phyloP scores from a whole-genome alignment of 2,797 vertebrate species.

The Scolopax bukidnonensis region DNA sequence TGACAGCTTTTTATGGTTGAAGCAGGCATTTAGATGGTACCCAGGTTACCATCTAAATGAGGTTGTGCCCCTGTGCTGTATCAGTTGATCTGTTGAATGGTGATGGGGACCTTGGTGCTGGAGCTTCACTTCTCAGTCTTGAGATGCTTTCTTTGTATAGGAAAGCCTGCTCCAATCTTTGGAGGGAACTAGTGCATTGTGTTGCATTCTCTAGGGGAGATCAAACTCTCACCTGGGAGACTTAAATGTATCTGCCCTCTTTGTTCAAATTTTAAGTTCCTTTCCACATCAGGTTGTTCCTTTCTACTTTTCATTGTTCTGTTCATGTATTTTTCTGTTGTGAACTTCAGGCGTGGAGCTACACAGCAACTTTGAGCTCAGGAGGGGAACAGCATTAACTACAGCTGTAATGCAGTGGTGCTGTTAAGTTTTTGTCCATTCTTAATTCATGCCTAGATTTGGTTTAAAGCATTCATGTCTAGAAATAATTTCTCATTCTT shows the following conservation, averaged over 20 bases:
- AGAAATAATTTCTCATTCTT: background rate
- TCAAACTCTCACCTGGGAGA: background rate
- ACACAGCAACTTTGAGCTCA: background rate
- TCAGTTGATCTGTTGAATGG: background rate
- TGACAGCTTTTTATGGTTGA: background rate
- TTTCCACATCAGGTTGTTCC: background rate
- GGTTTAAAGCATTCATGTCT: background rate
- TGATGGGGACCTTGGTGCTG: background rate
- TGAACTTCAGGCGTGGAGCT: background rate
- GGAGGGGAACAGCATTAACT: background rate
- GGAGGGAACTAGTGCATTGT: background rate
- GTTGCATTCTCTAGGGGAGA: background rate
- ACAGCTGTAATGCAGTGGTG: background rate
- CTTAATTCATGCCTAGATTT: background rate
- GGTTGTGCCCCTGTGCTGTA: background rate
- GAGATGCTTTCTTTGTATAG: background rate
- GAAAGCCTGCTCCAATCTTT: background rate
- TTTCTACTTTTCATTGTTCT: background rate
- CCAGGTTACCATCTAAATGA: background rate
- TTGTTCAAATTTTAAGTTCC: background rate
- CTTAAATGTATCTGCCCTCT: background rate
- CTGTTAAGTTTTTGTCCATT: background rate
- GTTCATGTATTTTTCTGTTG: background rate
- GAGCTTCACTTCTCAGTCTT: background rate
- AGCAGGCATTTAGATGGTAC: background rate